Evolutionary conservation across 2,113 vertebrate genomes (phyloP).

Genomic region (Mystacornis crossleyi): DNA sequence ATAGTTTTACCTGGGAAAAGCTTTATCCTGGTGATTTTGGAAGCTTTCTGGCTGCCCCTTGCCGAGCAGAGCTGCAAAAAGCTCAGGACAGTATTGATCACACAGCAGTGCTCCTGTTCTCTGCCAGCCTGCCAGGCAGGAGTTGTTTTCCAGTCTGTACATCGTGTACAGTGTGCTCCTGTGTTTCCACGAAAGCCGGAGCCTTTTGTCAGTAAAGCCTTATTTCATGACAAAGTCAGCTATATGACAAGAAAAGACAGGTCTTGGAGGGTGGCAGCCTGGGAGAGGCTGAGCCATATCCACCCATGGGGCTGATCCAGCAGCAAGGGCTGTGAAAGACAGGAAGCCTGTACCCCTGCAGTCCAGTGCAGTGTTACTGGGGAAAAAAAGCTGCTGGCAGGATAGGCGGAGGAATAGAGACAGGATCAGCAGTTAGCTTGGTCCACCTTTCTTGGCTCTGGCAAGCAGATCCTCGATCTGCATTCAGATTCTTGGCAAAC

Average conservation of each 20-base stretch:
- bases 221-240: not conserved
- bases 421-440: not conserved
- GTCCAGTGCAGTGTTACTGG: not conserved
- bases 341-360: not conserved
- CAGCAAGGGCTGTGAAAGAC: not conserved
- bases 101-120: not conserved
- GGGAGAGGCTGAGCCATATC: not conserved
- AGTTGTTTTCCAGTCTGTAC: not conserved
- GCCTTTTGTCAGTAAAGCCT: not conserved
- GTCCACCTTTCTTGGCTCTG: not conserved
- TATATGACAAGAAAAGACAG: not conserved
- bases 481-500: not conserved
- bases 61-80: not conserved
- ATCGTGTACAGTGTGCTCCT: not conserved
- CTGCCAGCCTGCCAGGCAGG: not conserved
- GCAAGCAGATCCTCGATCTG: not conserved
- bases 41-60: not conserved
- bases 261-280: rapidly evolving
- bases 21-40: not conserved
- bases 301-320: not conserved
- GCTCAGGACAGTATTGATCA: not conserved
- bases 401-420: not conserved
- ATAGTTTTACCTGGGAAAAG: not conserved
- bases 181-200: not conserved
- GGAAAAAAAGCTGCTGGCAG: not conserved